Evolutionary conservation across 2,888 invertebrate genomes (phyloP), one percentile per base, ranked within the genome.

Genomic region (Lycophotia porphyrea): DNA sequence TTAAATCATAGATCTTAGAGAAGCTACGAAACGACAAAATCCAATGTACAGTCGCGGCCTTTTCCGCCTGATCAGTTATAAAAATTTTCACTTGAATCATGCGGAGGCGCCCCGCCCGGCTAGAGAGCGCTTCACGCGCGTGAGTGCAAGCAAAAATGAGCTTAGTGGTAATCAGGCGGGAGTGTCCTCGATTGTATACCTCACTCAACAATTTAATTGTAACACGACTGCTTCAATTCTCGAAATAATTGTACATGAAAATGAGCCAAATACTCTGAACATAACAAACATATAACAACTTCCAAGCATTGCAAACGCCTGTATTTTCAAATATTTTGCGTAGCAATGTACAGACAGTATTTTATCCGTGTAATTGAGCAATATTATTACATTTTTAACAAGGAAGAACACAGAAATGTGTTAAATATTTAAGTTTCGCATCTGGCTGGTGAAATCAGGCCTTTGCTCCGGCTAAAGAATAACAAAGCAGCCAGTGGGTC

Each of bases 401-500:
- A 63, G 61, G 34, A 61, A 74, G 39, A 67, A 67, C 11, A 75
- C 34, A 47, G 63, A 49, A 80, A 64, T 8, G 39, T 68, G 13
- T 64, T 71, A 5, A 65, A 81, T 76, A 71, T 77, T 73, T 52
- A 21, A 68, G 31, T 60, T 24, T 61, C 7, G 24, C 52, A 72
- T 31, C 68, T 67, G 21, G 68, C 39, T n/a, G 52, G 44, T 68
- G 9, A 9, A 55, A 34, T 36, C 18, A 52, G 44, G 60, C 60
- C 72, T 82, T 49, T 21, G 31, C 31, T 24, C 5, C 39, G 39
- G 31, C 67, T 66, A 18, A 44, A 82, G 67, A 68, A 60, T 63
- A 78, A 74, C 39, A 80, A 79, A 69, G 42, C 68, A 44, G 55
- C 27, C 55, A 84, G 47, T 66, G 49, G 82, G 84, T 82, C 82